Evolutionary conservation across 2,797 vertebrate species (phyloP).

Genomic region (Meda fulgida): DNA sequence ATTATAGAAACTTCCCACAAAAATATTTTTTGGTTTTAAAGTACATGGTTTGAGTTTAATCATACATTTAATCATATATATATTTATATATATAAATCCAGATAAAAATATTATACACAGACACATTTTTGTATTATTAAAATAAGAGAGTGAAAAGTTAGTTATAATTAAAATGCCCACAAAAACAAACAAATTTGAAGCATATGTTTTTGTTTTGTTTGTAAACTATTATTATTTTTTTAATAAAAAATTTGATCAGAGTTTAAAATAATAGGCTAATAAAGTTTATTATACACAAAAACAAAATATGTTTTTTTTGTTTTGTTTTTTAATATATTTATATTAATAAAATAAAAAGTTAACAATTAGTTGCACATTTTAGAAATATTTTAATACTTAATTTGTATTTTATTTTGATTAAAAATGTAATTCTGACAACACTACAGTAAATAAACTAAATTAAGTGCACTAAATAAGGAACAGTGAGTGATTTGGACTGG

Average conservation of each 20-base stretch:
- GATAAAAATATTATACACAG: background rate
- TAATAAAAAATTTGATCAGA: too few relatives aligned
- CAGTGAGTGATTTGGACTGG: background rate
- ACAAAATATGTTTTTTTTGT: too few relatives aligned
- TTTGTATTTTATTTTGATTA: background rate
- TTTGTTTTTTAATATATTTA: background rate
- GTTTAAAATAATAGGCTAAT: too few relatives aligned
- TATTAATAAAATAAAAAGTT: background rate
- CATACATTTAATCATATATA: background rate
- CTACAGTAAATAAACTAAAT: background rate
- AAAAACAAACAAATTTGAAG: background rate
- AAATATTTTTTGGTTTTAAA: background rate
- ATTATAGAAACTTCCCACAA: too few relatives aligned
- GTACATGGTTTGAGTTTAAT: background rate
- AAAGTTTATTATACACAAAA: too few relatives aligned
- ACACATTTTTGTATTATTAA: background rate
- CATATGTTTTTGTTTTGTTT: too few relatives aligned
- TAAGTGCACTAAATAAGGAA: background rate
- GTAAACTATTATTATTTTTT: too few relatives aligned
- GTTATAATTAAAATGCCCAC: background rate
- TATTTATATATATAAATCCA: too few relatives aligned
- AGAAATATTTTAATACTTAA: background rate
- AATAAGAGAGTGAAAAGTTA: background rate
- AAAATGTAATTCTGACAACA: background rate
- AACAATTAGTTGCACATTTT: background rate